Conservation (phyloP, 2,113 vertebrate species). For the Cryptomyrus ogoouensis region DNA sequence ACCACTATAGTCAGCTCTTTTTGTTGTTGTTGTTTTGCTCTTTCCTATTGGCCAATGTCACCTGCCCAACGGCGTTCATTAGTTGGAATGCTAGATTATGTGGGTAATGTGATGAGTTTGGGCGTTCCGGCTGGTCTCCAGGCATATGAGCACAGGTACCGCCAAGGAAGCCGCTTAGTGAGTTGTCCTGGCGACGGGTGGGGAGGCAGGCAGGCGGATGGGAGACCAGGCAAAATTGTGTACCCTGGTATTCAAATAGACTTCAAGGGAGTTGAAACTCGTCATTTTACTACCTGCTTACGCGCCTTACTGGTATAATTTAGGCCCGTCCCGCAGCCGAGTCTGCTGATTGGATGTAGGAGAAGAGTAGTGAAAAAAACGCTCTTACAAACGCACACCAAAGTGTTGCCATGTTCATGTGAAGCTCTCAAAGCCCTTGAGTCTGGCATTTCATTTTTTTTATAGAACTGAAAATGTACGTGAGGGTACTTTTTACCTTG, state of each 20-base stretch:
- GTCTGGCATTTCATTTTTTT: background rate
- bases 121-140: background rate
- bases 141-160: background rate
- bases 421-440: background rate
- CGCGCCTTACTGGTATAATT: background rate
- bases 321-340: background rate
- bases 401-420: background rate
- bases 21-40: background rate
- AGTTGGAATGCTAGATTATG: background rate
- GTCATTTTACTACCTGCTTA: background rate
- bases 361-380: background rate
- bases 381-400: background rate
- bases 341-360: conserved; percentile 12
- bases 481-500: background rate
- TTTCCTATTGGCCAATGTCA: conserved; percentile 2
- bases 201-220: background rate
- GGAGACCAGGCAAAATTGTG: background rate
- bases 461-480: background rate
- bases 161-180: background rate
- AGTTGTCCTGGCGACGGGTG: background rate
- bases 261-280: background rate
- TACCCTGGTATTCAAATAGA: background rate
- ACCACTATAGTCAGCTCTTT: background rate
- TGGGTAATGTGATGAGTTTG: conserved; percentile 5
- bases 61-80: background rate